Evolutionary conservation across 2,797 vertebrate genomes (phyloP).

Genomic region (Hydrophis major): DNA sequence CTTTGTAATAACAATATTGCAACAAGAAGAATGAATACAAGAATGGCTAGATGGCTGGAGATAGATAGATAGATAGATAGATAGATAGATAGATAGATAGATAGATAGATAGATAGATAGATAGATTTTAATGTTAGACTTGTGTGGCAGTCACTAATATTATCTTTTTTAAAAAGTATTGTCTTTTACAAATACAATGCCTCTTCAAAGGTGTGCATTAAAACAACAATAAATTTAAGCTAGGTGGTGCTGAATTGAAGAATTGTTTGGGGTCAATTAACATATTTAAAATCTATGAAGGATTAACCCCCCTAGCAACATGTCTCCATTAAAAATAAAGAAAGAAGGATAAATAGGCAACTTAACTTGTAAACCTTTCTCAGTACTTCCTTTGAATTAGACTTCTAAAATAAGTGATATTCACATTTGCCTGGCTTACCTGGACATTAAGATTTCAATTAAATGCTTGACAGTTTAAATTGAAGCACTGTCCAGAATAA

Average conservation of each 20-base stretch:
- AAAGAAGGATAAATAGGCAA: not conserved
- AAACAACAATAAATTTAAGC: not conserved
- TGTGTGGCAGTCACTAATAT: not conserved
- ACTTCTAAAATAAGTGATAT: not conserved
- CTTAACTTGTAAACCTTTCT: not conserved
- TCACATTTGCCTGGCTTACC: not conserved
- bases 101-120: not conserved
- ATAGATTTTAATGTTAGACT: too few relatives aligned
- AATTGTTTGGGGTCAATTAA: not conserved
- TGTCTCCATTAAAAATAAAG: not conserved
- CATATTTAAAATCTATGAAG: not conserved
- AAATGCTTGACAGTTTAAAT: not conserved
- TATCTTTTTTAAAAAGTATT: not conserved
- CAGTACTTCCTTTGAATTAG: not conserved
- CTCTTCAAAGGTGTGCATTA: not conserved
- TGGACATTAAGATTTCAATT: not conserved
- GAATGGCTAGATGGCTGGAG: not conserved
- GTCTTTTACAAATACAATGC: not conserved
- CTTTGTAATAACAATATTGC: not conserved
- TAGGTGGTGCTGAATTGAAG: not conserved
- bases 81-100: not conserved
- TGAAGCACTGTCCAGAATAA: not conserved
- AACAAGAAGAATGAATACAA: not conserved
- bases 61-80: not conserved
- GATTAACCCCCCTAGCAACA: not conserved